Conservation (phyloP, 2,888 invertebrate genomes). For the Esperia sulphurella region DNA sequence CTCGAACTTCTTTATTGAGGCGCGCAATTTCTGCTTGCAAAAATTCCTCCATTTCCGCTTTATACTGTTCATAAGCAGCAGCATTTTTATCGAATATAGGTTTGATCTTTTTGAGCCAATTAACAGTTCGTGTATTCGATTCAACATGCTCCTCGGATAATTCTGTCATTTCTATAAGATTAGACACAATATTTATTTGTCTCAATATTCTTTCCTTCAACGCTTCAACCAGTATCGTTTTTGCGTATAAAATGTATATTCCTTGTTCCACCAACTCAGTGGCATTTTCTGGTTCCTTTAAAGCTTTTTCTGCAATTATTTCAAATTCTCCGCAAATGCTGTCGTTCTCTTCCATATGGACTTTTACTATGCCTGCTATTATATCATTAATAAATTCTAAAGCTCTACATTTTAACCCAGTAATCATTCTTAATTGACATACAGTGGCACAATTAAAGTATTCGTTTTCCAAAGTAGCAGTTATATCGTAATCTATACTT, state of each 20-base stretch:
- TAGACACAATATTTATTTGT: conserved; percentile 82
- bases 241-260: conserved; percentile 88
- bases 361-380: conserved; percentile 80
- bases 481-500: conserved; percentile 79
- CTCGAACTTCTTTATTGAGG: conserved; percentile 84
- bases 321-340: conserved; percentile 86
- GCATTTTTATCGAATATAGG: conserved; percentile 91
- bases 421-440: conserved; percentile 81
- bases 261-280: conserved; percentile 90
- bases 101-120: conserved; percentile 90
- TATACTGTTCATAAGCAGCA: conserved; percentile 87
- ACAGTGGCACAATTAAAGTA: conserved; percentile 83
- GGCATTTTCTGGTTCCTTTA: conserved; percentile 87
- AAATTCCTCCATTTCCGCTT: conserved; percentile 91
- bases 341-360: conserved; percentile 83
- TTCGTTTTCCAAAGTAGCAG: conserved; percentile 81
- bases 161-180: conserved; percentile 87
- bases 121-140: conserved; percentile 89
- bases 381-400: conserved; percentile 80
- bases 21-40: conserved; percentile 83
- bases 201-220: conserved; percentile 84
- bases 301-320: conserved; percentile 82
- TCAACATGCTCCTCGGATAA: conserved; percentile 87
- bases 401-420: conserved; percentile 79
- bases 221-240: conserved; percentile 83